Percentiles rank a stretch among this genome's conserved stretches.
Conservation (phyloP, 2,797 vertebrate species). For the Acropternis orthonyx region DNA sequence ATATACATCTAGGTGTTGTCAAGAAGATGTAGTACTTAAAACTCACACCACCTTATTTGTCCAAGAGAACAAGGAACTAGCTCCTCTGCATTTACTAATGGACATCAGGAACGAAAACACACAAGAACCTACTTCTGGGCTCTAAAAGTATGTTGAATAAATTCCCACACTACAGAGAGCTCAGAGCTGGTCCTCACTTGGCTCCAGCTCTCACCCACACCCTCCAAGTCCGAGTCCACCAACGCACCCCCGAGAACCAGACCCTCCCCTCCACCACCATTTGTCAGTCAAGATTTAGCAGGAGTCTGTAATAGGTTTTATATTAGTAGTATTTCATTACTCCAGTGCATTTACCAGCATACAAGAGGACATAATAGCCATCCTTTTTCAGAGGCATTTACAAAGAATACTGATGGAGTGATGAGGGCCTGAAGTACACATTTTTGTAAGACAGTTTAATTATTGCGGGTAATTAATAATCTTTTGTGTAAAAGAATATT, state of each 20-base stretch:
- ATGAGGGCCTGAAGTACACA: neutral
- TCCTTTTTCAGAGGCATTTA: neutral
- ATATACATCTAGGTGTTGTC: neutral
- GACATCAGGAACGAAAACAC: neutral
- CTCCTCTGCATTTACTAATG: neutral
- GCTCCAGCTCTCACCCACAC: neutral
- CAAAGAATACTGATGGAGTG: neutral
- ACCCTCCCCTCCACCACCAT: neutral
- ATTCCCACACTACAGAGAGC: fast-evolving
- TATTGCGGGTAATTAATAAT: slow-evolving; percentile 45
- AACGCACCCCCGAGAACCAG: fast-evolving
- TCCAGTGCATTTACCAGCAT: neutral
- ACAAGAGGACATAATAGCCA: slow-evolving; percentile 3
- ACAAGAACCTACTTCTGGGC: neutral
- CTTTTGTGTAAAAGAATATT: slow-evolving; percentile 20
- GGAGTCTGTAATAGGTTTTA: slow-evolving; percentile 20
- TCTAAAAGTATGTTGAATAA: neutral
- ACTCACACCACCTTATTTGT: neutral
- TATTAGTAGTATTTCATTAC: slow-evolving; percentile 8
- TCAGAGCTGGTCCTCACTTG: neutral
- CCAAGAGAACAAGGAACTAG: neutral
- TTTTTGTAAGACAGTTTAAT: slow-evolving; percentile 16
- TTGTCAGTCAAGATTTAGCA: slow-evolving; percentile 13
- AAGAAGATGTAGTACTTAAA: neutral
- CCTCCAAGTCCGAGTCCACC: fast-evolving